phyloP scores from a whole-genome alignment of 1,140 invertebrate species.

The Atta colombica region DNA sequence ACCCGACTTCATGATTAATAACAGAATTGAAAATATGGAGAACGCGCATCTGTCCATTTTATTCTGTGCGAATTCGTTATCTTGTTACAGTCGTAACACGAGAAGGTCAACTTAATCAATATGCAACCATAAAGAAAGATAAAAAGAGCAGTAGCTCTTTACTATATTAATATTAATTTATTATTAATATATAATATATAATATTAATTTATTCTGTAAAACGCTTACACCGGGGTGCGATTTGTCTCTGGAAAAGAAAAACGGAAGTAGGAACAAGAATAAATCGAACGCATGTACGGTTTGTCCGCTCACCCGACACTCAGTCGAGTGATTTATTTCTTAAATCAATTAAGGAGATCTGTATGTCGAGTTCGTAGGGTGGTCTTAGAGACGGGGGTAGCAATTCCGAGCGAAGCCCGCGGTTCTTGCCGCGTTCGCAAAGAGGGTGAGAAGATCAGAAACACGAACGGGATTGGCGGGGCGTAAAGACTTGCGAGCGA shows the following conservation, averaged over 20 bases:
- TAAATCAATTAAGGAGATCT: conserved; percentile 73
- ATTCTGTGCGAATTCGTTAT: background rate
- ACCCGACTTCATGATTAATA: background rate
- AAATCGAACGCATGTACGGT: conserved; percentile 62
- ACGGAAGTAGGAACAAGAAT: conserved; percentile 41
- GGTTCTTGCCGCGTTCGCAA: conserved; percentile 65
- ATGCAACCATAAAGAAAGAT: conserved; percentile 11
- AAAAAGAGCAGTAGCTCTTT: background rate
- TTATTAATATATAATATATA: no score
- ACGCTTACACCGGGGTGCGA: conserved; percentile 46
- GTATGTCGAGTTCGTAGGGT: conserved; percentile 43
- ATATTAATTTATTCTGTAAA: conserved; percentile 63
- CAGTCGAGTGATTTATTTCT: conserved; percentile 68
- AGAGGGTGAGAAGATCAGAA: conserved; percentile 64
- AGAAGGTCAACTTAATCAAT: conserved; percentile 19
- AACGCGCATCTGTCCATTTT: background rate
- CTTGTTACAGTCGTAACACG: conserved; percentile 14
- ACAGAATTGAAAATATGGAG: background rate
- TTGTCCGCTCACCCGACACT: conserved; percentile 54
- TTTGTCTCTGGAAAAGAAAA: conserved; percentile 58
- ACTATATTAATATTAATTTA: conserved; percentile 54
- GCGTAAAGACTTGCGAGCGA: conserved; percentile 55
- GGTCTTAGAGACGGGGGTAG: conserved; percentile 16
- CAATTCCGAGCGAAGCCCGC: conserved; percentile 56
- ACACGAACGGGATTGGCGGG: conserved; percentile 65